Base-by-base conservation (phyloP, 64 coral and sea anemone species). In the Pocillopora damicornis region DNA sequence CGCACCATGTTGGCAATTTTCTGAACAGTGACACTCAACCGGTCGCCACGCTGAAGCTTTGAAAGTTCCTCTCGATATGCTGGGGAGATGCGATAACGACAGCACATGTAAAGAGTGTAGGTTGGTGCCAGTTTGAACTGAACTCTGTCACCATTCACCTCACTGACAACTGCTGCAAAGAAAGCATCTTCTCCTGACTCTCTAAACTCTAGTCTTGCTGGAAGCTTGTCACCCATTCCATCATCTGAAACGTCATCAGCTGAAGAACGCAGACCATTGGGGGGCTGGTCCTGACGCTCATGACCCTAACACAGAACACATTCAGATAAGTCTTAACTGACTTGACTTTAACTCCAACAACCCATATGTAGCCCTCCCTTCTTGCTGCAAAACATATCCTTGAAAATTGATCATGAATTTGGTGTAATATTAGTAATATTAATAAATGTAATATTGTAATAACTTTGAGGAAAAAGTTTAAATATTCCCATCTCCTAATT, bases 111-210 rank as follows among this genome's bases (percentile, higher is more conserved):
- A 25, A 99, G 80, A 34, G 93, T 99, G 74, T 95, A 99, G 8
- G 97, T 99, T 51, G 97, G 97, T 2, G 97, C 97, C 26, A 99
- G 79, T 79, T 99, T 99, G 66, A 99, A 99, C n/a, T 99, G 93
- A 20, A 99, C 97, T 74, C 90, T 94, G 6, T 88, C 85, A 58
- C 97, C 97, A 90, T 99, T 99, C 10, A 99, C 97, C 76, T 99
- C 97, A 58, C 97, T 99, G 42, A 93, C 79, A 12, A 99, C 97
- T 11, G 93, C 97, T 80, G 97, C 97, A 93, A 99, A 99, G 75
- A 99, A 99, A 20, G 97, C 97, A 76, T 99, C 97, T 80, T 99
- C 97, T 25, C 97, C 97, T n/a, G 93, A 95, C 71, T 99, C 97
- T 74, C 90, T 82, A 82, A 99, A 99, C 86, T 99, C 97, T 1